Conservation (phyloP, 2,888 invertebrate genomes). For the Choreutis nemorana region DNA sequence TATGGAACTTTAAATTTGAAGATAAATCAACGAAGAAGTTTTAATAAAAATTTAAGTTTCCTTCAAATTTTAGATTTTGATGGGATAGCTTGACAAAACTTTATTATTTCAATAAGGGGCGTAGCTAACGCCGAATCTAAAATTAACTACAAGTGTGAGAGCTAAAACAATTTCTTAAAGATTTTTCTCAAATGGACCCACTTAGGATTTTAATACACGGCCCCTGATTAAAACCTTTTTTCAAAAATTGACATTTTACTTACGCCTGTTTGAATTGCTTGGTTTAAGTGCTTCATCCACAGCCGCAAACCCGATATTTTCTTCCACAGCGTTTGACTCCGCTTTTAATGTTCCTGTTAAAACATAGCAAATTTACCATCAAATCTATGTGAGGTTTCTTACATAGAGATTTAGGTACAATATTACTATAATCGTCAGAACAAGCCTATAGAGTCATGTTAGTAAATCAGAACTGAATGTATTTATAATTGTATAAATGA, state of each 20-base stretch:
- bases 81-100: not conserved
- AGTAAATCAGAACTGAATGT: not conserved
- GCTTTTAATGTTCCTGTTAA: constrained; percentile 18
- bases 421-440: not conserved
- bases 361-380: not conserved
- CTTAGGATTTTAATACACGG: too few species aligned
- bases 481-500: too few species aligned
- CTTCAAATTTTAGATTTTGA: too few species aligned
- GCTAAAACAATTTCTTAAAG: too few species aligned
- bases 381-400: not conserved
- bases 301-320: constrained; percentile 15
- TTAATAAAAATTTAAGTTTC: too few species aligned
- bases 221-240: not conserved
- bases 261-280: constrained; percentile 16
- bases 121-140: too few species aligned
- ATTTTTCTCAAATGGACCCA: too few species aligned
- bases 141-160: too few species aligned
- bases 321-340: constrained; percentile 10
- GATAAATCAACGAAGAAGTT: too few species aligned
- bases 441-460: not conserved
- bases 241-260: constrained; percentile 1
- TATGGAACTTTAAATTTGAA: too few species aligned
- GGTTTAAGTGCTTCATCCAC: constrained; percentile 17
- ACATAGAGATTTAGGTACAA: not conserved
- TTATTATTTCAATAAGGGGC: not conserved